Conservation (phyloP, 2,113 vertebrate species). For the Pelusios castaneus region DNA sequence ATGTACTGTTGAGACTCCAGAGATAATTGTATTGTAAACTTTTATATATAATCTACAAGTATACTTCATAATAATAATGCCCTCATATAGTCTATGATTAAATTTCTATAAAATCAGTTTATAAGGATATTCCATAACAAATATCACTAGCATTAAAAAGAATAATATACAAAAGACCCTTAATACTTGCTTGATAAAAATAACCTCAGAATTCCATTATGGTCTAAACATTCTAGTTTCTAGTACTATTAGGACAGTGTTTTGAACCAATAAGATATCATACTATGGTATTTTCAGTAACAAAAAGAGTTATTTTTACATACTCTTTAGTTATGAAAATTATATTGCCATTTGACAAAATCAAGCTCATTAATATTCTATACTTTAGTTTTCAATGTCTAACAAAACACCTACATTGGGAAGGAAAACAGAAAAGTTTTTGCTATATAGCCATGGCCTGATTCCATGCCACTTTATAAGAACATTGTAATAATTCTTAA, state of each 20-base stretch:
- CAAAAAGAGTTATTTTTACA: background rate
- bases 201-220: background rate
- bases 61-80: constrained; percentile 19
- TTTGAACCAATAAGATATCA: background rate
- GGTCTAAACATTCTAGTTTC: background rate
- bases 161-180: background rate
- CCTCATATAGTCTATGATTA: constrained; percentile 35
- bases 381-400: rapidly evolving
- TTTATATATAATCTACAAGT: background rate
- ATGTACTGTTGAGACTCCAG: constrained; percentile 39
- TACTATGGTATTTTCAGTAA: background rate
- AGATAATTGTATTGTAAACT: constrained; percentile 39
- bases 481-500: background rate
- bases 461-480: background rate
- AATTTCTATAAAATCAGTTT: constrained; percentile 44
- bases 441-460: background rate
- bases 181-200: background rate
- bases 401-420: background rate
- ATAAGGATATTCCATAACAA: background rate
- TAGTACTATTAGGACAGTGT: background rate
- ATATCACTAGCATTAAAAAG: background rate
- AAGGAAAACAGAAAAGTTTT: background rate
- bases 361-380: background rate
- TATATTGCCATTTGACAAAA: background rate
- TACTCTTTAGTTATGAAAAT: background rate